phyloP scores from a whole-genome alignment of 64 coral and sea anemone species.

The Platygyra sinensis region DNA sequence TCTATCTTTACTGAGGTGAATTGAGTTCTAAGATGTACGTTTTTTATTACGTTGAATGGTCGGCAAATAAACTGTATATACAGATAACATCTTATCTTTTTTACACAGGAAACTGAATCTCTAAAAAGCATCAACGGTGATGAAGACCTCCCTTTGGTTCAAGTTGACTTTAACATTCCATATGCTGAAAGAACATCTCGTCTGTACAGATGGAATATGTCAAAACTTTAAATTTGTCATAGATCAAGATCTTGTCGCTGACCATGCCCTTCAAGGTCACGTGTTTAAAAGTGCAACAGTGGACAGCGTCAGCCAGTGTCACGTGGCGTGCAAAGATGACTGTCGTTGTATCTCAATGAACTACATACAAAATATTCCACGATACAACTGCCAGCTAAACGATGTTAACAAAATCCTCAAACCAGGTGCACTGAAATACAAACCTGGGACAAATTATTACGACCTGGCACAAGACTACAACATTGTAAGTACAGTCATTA shows the following conservation, averaged over 20 bases:
- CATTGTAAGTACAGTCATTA: background rate
- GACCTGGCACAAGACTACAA: background rate
- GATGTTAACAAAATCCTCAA: background rate
- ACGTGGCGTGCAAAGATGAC: background rate
- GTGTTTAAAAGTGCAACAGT: background rate
- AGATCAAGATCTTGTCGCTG: background rate
- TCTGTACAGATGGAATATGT: background rate
- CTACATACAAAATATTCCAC: background rate
- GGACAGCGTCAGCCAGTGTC: background rate
- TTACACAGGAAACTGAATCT: background rate
- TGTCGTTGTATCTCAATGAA: constrained; percentile 4
- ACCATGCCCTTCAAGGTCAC: background rate
- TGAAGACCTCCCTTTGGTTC: background rate
- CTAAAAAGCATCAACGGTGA: background rate
- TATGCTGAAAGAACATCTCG: background rate
- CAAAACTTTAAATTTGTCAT: background rate
- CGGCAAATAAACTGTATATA: too few species aligned
- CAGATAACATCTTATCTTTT: background rate
- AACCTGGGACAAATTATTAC: background rate
- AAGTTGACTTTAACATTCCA: background rate
- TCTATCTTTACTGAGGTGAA: too few species aligned
- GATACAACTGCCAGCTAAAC: background rate
- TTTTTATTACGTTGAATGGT: too few species aligned
- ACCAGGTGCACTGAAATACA: background rate
- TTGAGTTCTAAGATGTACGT: too few species aligned